These are phyloP conservation scores for Rana temporaria DNA, from an alignment of 2,113 vertebrate genomes.

Conservation along the genomic window DNA sequence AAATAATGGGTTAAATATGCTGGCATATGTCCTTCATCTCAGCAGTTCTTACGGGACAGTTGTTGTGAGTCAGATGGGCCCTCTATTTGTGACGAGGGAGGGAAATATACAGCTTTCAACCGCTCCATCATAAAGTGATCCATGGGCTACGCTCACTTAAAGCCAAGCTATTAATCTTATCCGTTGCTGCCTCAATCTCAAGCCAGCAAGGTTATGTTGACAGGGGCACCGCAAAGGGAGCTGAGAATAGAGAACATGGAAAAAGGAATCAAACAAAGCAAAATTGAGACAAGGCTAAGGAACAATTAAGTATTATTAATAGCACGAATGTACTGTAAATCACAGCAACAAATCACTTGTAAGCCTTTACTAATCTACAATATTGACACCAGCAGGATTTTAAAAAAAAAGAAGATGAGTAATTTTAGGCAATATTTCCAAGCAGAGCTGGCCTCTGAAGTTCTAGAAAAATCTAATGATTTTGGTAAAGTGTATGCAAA, in stretches of 20 bases:
- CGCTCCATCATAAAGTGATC: conserved; percentile 49
- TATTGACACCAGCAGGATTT: background rate
- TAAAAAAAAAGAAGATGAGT: background rate
- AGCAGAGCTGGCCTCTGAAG: no score
- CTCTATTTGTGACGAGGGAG: conserved; percentile 33
- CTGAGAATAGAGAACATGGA: conserved; percentile 2
- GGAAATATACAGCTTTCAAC: conserved; percentile 52
- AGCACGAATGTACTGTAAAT: background rate
- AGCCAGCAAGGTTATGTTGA: conserved; percentile 46
- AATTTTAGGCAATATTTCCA: background rate
- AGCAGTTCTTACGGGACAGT: background rate
- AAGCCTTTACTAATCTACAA: background rate
- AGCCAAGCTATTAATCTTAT: conserved; percentile 48
- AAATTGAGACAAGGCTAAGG: background rate
- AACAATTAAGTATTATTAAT: background rate
- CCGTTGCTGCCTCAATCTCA: background rate
- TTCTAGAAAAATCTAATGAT: no score
- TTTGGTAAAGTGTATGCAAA: no score
- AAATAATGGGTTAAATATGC: background rate
- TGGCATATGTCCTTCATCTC: conserved; percentile 23
- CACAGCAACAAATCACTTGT: background rate
- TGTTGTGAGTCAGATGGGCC: conserved; percentile 22
- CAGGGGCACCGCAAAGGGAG: conserved; percentile 33
- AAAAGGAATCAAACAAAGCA: conserved; percentile 1
- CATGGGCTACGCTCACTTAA: conserved; percentile 39